phyloP scores from a whole-genome alignment of 2,888 invertebrate species.

The Graphium colonna region DNA sequence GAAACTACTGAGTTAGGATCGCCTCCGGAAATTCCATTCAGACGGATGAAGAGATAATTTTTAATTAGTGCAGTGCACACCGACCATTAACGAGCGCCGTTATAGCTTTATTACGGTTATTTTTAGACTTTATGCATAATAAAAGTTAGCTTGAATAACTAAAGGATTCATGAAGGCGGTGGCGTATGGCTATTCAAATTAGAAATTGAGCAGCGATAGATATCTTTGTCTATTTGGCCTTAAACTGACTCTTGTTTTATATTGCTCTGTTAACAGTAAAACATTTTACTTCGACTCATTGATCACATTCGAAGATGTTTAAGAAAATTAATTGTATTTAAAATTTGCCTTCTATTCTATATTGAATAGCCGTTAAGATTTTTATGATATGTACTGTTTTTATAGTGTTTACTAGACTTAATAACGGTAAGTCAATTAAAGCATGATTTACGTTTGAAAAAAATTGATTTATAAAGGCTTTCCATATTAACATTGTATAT shows the following conservation, averaged over 20 bases:
- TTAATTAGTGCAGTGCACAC: conserved; percentile 24
- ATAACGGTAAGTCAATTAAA: no score
- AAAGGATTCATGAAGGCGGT: conserved; percentile 6
- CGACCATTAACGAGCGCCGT: conserved; percentile 17
- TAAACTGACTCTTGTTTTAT: background rate
- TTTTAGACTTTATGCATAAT: conserved; percentile 18
- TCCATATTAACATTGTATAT: no score
- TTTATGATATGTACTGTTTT: no score
- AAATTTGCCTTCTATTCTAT: no score
- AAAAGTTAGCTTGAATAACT: conserved; percentile 15
- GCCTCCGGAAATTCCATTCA: conserved; percentile 22
- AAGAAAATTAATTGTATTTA: no score
- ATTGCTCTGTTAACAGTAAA: background rate
- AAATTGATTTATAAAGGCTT: no score
- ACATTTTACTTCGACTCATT: background rate
- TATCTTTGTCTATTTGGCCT: conserved; percentile 4
- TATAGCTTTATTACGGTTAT: conserved; percentile 19
- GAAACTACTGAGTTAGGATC: conserved; percentile 17
- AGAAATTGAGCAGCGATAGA: conserved; percentile 7
- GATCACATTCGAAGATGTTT: no score
- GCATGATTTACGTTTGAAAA: no score
- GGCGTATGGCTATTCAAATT: conserved; percentile 8
- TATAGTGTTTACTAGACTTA: no score
- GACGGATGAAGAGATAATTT: conserved; percentile 25
- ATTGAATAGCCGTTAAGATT: no score